A percentile compares a stretch with the other conserved stretches of the same genome.
These are phyloP conservation scores for Catocala sponsa DNA, from an alignment of 2,888 invertebrate species.

Conservation along the genomic window DNA sequence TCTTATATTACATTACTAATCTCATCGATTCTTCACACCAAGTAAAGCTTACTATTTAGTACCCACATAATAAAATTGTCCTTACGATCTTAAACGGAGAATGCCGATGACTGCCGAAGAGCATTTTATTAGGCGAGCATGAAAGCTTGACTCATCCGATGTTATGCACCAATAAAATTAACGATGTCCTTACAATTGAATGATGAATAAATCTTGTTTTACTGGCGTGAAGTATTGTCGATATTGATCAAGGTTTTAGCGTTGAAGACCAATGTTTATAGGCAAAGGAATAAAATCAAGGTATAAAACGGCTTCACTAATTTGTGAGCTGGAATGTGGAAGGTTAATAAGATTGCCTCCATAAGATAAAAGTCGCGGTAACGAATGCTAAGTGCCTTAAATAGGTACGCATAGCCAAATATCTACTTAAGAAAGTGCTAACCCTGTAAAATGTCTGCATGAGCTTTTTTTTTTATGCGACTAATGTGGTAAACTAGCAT, in stretches of 20 bases:
- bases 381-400: too few relatives aligned
- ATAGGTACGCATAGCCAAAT: too few relatives aligned
- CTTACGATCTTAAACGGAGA: slow-evolving; percentile 65
- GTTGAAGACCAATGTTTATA: not conserved
- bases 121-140: slow-evolving; percentile 41
- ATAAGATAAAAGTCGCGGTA: too few relatives aligned
- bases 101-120: slow-evolving; percentile 27
- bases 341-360: too few relatives aligned
- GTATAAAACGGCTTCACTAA: too few relatives aligned
- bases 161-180: slow-evolving; percentile 53
- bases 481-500: too few relatives aligned
- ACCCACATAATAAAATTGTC: slow-evolving; percentile 78
- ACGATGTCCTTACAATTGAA: slow-evolving; percentile 53
- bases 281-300: too few relatives aligned
- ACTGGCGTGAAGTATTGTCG: slow-evolving; percentile 27
- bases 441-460: too few relatives aligned
- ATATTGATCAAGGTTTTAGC: slow-evolving; percentile 10
- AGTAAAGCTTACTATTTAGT: slow-evolving; percentile 75
- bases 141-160: slow-evolving; percentile 44
- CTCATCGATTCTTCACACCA: not conserved
- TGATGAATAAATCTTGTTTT: slow-evolving; percentile 50
- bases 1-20: not conserved
- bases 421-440: too few relatives aligned
- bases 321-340: too few relatives aligned
- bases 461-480: too few relatives aligned